Conservation (phyloP, 1,140 invertebrate species). For the Plodia interpunctella region DNA sequence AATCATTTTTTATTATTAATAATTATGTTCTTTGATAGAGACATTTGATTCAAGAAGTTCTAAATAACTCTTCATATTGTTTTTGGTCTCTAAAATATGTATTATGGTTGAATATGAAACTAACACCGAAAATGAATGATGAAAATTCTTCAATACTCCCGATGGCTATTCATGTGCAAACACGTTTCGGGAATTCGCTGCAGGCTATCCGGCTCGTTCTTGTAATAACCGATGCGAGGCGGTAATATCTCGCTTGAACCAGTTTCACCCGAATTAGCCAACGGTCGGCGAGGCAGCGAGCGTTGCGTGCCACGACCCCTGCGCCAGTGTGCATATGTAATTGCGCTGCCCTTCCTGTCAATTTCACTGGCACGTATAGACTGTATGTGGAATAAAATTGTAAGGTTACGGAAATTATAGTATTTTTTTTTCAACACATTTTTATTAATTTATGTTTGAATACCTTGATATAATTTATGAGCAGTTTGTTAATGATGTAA, state of each 20-base stretch:
- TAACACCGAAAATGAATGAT: not conserved
- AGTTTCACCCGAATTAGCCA: constrained; percentile 53
- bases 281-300: constrained; percentile 38
- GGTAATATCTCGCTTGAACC: constrained; percentile 36
- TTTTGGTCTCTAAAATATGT: no score
- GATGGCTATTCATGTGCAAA: constrained; percentile 20
- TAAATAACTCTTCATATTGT: no score
- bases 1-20: not conserved
- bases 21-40: not conserved
- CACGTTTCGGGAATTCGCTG: constrained; percentile 14
- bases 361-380: constrained; percentile 44
- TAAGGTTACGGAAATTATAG: constrained; percentile 4
- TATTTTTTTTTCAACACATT: no score
- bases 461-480: no score
- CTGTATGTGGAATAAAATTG: not conserved
- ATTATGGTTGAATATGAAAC: no score
- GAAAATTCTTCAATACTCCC: constrained; percentile 11
- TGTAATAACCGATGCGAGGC: constrained; percentile 44
- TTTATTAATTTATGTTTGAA: no score
- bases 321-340: constrained; percentile 56
- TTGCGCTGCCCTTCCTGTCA: constrained; percentile 52
- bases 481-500: no score
- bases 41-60: no score
- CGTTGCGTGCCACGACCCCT: constrained; percentile 37
- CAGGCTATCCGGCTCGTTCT: constrained; percentile 25